Base-by-base conservation (phyloP, 2,888 invertebrate genomes). In the Meganola albula region DNA sequence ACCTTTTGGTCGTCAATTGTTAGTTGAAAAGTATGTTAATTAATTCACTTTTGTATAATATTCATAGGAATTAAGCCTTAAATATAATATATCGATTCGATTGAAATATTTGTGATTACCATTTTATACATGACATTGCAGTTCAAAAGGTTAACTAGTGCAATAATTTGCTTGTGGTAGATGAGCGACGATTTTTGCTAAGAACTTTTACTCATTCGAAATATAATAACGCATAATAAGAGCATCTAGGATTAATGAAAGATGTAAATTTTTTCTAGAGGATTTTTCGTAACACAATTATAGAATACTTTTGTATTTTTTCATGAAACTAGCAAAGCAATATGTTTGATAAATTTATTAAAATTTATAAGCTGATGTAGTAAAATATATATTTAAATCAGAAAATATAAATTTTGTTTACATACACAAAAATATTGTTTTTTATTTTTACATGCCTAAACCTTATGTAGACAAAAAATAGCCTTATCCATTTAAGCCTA, bases 291-390 rank as follows among this genome's bases (percentile, higher is more conserved):
- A 77, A 71, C 56, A 66, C 76, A 70, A 70, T 66, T 64, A 59
- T 76, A 74, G 69, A 67, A 68, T 75, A 78, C 74, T 85, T 85
- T 85, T 85, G 82, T 83, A 84, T 82, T 85, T 84, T 83, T 85
- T 74, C 80, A 83, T 67, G 63, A 69, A 50, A 46, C 64, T 73
- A 74, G 71, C 67, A 64, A 79, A 84, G 80, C 83, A 84, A 82
- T 83, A 82, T 82, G 73, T 83, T 82, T 79, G 74, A 82, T 83
- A 82, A 61, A 68, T 65, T 52, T 70, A 70, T 74, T 74, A 60
- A 61, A 67, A 68, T 68, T 68, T 67, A 62, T 69, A 58, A 58
- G 66, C 66, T 68, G 65, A 71, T 75, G 70, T 77, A 80, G 75
- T 48, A 45, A 67, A 74, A 68, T 65, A 71, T 74, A 70, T 76